Evolutionary conservation across 2,888 invertebrate genomes (phyloP).

Genomic region (Xestia sexstrigata): DNA sequence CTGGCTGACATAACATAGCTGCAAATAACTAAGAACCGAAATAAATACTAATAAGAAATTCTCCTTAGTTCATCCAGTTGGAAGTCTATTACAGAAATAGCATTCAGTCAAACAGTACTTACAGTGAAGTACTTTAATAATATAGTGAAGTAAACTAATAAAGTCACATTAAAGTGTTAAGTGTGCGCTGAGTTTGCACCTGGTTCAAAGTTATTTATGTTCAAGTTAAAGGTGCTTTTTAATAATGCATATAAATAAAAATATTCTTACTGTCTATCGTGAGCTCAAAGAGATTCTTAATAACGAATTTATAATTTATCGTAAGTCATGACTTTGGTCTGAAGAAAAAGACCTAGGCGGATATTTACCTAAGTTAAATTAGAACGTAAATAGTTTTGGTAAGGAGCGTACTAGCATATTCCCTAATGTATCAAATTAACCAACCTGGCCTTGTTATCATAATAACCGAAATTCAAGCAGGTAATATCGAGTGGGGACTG

Average conservation of each 20-base stretch:
- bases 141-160: slow-evolving; percentile 16
- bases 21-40: background rate
- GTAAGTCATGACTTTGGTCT: too few species aligned
- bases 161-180: slow-evolving; percentile 13
- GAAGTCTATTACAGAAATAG: slow-evolving; percentile 4
- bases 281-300: background rate
- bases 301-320: background rate
- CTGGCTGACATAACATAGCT: background rate
- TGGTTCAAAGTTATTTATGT: slow-evolving; percentile 14
- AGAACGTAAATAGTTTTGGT: background rate
- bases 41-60: background rate
- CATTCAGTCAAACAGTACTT: background rate
- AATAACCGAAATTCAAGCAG: background rate
- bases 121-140: slow-evolving; percentile 7
- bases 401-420: background rate
- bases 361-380: background rate
- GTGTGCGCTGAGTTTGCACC: slow-evolving; percentile 1
- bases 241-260: background rate
- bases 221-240: background rate
- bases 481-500: background rate
- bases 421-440: background rate
- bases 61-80: background rate
- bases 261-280: background rate
- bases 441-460: background rate
- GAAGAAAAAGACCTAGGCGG: background rate